A percentile compares a stretch with the other conserved stretches of the same genome.
phyloP scores from a whole-genome alignment of 1,140 invertebrate species.

The Sinonovacula constricta region DNA sequence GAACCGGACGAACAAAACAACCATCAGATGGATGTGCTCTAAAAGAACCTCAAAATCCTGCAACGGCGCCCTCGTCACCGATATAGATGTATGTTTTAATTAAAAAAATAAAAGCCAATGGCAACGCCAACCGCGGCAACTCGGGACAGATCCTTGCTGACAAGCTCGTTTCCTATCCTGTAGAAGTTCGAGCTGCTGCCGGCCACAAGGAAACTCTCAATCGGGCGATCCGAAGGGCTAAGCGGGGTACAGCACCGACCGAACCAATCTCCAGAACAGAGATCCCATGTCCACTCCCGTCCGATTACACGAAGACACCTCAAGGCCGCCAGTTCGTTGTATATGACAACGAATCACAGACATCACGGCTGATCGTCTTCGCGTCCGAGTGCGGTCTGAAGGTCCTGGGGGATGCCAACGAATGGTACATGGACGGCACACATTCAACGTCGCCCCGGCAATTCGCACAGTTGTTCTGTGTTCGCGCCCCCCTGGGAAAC shows the following conservation, averaged over 20 bases:
- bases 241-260: neutral
- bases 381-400: neutral
- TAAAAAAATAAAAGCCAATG: no score
- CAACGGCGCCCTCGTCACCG: no score
- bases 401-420: neutral
- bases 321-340: neutral
- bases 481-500: neutral
- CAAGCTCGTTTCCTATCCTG: neutral
- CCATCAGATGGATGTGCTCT: no score
- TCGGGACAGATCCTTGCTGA: neutral
- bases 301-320: neutral
- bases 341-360: neutral
- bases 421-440: constrained; percentile 16
- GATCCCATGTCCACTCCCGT: neutral
- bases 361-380: neutral
- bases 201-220: neutral
- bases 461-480: constrained; percentile 5
- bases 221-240: neutral
- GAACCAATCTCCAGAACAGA: neutral
- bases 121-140: neutral
- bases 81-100: no score
- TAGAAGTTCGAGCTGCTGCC: neutral
- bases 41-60: no score
- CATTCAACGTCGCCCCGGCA: neutral
- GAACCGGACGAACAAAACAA: no score